Evolutionary conservation across 2,113 vertebrate genomes (phyloP), one percentile per base, ranked within the genome.

Genomic region (Strix aluco): DNA sequence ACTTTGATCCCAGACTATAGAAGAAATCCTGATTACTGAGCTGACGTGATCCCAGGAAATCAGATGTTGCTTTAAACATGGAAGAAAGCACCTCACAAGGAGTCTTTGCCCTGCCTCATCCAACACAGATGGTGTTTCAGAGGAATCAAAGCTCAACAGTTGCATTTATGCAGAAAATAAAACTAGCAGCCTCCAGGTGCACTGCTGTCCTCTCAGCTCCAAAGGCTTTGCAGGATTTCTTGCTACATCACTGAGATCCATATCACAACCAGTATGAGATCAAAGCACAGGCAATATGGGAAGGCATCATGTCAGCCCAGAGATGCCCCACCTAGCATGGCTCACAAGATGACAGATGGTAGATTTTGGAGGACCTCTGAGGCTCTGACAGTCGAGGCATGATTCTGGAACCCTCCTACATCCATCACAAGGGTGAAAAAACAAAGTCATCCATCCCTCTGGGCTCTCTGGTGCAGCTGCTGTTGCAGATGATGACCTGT

Each of bases 231-330:
- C 25, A 59, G 88, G 73, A 13, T 67, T 34, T 70, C 78, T 58
- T 13, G 1, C n/a, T 3, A 0, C 73, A 23, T 14, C 49, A 8
- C 79, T 20, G 81, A 54, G 57, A 40, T 61, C 51, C 0, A 0
- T 19, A 27, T 16, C 78, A 58, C 82, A 52, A 26, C 21, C 19
- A 46, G 7, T 21, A 4, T 5, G 27, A 57, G 27, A 38, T 13
- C 36, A 63, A 75, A 81, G 61, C 34, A 9, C 25, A 20, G 67
- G 26, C 8, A 42, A 27, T 2, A 9, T 1, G 5, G 32, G 51
- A 52, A 79, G 18, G 34, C 40, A 57, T 10, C 2, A 0, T 13
- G 0, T 27, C 81, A 57, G 46, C 12, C 65, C 23, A 3, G 52
- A 18, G 59, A 6, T 13, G 36, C 44, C 40, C 46, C 51, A 70